Percentiles rank a stretch among this genome's conserved stretches.
Evolutionary conservation across 2,113 vertebrate species (phyloP).

Genomic region (Cochlearius cochlearius): DNA sequence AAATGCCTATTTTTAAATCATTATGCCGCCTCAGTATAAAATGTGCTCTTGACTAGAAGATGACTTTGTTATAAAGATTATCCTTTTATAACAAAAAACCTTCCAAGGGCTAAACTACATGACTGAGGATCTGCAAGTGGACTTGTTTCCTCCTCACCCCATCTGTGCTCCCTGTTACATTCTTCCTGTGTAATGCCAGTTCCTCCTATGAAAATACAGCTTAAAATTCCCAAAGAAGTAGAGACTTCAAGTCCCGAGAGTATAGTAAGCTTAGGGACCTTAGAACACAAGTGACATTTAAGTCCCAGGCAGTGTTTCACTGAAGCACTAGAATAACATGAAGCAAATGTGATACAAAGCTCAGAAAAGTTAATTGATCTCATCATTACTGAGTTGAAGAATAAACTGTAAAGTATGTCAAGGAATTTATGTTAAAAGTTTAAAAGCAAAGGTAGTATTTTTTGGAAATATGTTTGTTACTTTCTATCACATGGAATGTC

Average conservation of each 20-base stretch:
- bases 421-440: background rate
- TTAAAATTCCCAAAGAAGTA: background rate
- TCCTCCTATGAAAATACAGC: background rate
- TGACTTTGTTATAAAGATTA: background rate
- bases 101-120: background rate
- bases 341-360: background rate
- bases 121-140: background rate
- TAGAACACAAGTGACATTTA: background rate
- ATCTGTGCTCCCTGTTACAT: background rate
- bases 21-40: background rate
- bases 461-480: background rate
- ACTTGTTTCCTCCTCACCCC: background rate
- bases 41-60: background rate
- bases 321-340: background rate
- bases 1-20: background rate
- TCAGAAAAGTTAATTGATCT: background rate
- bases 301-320: background rate
- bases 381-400: background rate
- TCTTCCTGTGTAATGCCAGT: background rate
- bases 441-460: background rate
- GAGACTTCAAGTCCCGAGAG: background rate
- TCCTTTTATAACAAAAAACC: background rate
- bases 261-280: background rate
- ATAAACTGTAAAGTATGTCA: background rate
- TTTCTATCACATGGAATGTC: background rate